Percentiles rank a stretch among this genome's conserved stretches.
phyloP scores from a whole-genome alignment of 2,888 invertebrate genomes.

The Flexamia atlantica region DNA sequence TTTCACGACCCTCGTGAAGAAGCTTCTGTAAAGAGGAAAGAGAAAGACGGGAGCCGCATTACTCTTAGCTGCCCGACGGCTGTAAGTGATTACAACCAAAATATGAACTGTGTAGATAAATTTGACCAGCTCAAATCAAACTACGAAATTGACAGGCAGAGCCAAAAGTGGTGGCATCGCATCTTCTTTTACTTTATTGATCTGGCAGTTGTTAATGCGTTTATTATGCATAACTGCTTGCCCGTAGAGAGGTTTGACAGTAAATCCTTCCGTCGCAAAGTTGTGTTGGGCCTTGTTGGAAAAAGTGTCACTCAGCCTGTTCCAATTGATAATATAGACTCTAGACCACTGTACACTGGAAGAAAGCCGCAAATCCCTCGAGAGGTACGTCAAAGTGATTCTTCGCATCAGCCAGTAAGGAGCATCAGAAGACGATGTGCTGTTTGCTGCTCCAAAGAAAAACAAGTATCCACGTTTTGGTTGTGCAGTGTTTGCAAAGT shows the following conservation, averaged over 20 bases:
- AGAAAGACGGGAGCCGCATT: conserved; percentile 14
- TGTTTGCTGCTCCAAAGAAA: too few relatives aligned
- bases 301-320: background rate
- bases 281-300: conserved; percentile 11
- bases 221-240: conserved; percentile 23
- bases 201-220: conserved; percentile 68
- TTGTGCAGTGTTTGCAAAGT: background rate
- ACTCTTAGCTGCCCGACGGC: conserved; percentile 68
- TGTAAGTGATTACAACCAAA: conserved; percentile 68
- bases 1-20: background rate
- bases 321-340: background rate
- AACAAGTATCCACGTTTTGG: background rate
- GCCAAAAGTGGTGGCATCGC: conserved; percentile 71
- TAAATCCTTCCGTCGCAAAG: background rate
- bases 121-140: conserved; percentile 69
- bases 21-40: background rate
- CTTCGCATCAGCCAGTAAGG: conserved; percentile 8
- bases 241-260: background rate
- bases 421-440: background rate
- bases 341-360: background rate
- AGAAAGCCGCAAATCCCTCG: background rate
- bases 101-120: conserved; percentile 71
- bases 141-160: conserved; percentile 70
- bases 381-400: background rate
- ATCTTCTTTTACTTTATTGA: conserved; percentile 70